A percentile compares a stretch with the other conserved stretches of the same genome.
phyloP scores from a whole-genome alignment of 2,888 invertebrate genomes.

The Galerucella nymphaeae region DNA sequence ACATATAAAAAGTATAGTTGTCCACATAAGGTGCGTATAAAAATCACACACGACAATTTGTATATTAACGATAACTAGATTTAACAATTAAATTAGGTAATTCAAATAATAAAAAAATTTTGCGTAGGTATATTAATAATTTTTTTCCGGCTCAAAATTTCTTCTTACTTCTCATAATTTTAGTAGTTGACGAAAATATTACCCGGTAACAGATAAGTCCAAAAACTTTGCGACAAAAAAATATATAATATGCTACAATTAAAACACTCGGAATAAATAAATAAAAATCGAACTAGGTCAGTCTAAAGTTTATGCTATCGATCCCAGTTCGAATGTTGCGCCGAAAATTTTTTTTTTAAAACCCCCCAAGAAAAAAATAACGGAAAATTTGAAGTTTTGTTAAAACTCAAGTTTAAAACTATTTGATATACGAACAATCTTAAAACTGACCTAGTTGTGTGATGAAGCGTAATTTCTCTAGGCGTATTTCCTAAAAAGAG shows the following conservation, averaged over 20 bases:
- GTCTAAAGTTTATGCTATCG: constrained; percentile 18
- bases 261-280: constrained; percentile 48
- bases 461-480: constrained; percentile 48
- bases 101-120: constrained; percentile 43
- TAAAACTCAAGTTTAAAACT: background rate
- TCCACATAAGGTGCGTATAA: constrained; percentile 37
- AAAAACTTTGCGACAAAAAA: constrained; percentile 42
- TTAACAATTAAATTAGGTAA: constrained; percentile 42
- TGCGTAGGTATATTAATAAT: background rate
- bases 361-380: background rate
- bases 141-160: constrained; percentile 17
- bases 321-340: background rate
- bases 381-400: background rate
- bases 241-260: constrained; percentile 32
- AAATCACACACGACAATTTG: constrained; percentile 42
- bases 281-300: constrained; percentile 40
- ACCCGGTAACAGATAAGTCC: constrained; percentile 41
- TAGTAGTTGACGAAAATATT: constrained; percentile 34
- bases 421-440: background rate
- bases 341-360: background rate
- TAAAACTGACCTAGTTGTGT: constrained; percentile 26
- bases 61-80: constrained; percentile 42
- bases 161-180: constrained; percentile 21
- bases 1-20: constrained; percentile 33
- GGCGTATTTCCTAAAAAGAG: constrained; percentile 41